Base-by-base conservation (phyloP, 1,140 invertebrate species). In the Drosophila albomicans region DNA sequence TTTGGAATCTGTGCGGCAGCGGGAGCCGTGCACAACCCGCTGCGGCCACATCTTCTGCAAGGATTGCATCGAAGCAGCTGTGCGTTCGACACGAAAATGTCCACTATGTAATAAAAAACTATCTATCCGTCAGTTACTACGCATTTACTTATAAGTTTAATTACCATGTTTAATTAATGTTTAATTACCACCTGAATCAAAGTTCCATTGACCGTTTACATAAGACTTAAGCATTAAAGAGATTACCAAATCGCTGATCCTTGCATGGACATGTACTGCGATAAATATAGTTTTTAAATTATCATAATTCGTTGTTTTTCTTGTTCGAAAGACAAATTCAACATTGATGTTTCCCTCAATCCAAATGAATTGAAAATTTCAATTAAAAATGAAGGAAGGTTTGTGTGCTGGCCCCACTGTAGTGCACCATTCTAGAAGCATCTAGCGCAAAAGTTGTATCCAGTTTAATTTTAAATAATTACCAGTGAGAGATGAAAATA, bases 391-490 rank as follows among this genome's bases (percentile, higher is more conserved):
- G 20, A 20, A 20, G 20, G 20, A 25, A 25, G 20, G 20, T 25
- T 20, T 25, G 20, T 25, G 20, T 25, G 20, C 20, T 25, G 20
- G 20, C 20, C 3, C 20, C 20, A 25, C 20, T 25, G 20, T 68
- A 62, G 30, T 73, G 64, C 68, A 69, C 25, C 69, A 58, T 73
- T 84, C 65, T 41, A 51, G 65, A 74, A 63, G 80, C 75, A 77
- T 61, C 64, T 69, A 67, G 46, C 45, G 63, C 56, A 75, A 81
- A 81, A 81, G 78, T 69, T 69, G 71, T 79, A 72, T 76, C 32
- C 51, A 65, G 64, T 79, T 86, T 81, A 81, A 86, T 81, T 79
- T 68, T 67, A 86, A 81, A 79, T 86, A 86, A 86, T 81, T 81
- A 73, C 78, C 75, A 80, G 43, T 59, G 45, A 30, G 28, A 62